phyloP scores from a whole-genome alignment of 2,888 invertebrate species.

The Aromia moschata region DNA sequence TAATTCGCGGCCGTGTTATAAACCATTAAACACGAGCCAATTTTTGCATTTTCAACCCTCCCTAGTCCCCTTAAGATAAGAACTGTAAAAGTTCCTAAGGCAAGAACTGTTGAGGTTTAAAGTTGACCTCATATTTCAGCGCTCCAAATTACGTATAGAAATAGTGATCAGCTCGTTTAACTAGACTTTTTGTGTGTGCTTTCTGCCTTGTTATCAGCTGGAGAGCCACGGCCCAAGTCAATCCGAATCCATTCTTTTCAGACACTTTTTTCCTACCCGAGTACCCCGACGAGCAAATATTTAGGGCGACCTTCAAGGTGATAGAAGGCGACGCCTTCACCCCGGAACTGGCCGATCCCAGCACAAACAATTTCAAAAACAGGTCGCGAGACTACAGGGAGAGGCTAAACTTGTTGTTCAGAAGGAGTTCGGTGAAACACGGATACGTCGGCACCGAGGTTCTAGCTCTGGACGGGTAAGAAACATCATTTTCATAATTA shows the following conservation, averaged over 20 bases:
- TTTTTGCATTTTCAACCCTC: no score
- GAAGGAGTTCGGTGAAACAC: constrained; percentile 76
- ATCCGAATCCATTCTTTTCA: constrained; percentile 59
- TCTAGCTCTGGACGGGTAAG: constrained; percentile 85
- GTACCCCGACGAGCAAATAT: constrained; percentile 81
- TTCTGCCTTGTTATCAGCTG: no score
- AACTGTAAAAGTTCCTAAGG: no score
- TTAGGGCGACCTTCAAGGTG: constrained; percentile 83
- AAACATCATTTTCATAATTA: constrained; percentile 15
- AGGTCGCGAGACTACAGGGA: constrained; percentile 79
- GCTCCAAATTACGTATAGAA: no score
- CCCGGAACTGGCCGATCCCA: constrained; percentile 72
- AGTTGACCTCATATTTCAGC: no score
- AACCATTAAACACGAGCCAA: no score
- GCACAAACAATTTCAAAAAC: constrained; percentile 75
- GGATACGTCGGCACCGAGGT: constrained; percentile 84
- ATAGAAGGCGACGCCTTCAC: constrained; percentile 76
- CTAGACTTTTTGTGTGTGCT: no score
- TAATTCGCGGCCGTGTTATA: no score
- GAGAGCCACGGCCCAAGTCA: no score
- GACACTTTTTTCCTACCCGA: constrained; percentile 79
- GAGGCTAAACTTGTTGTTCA: constrained; percentile 77
- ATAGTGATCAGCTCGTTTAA: no score
- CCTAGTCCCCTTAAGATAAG: no score
- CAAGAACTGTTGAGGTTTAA: no score